Conservation (phyloP, 2,888 invertebrate genomes). For the Dryomyza anilis region DNA sequence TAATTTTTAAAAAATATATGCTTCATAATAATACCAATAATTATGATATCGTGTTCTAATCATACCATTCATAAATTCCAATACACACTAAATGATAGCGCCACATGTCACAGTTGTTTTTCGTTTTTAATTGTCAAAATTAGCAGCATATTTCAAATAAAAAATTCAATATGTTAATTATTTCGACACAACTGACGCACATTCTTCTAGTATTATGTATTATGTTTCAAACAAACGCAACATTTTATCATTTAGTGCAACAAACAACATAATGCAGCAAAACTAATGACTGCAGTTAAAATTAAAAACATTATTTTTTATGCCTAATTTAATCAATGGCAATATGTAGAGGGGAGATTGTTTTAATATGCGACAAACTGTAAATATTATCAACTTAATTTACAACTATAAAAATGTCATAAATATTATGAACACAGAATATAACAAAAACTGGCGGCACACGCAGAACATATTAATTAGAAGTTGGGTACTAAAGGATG, state of each 20-base stretch:
- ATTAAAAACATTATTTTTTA: constrained; percentile 19
- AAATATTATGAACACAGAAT: constrained; percentile 2
- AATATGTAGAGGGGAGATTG: not conserved
- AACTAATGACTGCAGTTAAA: constrained; percentile 5
- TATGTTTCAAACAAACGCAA: not conserved
- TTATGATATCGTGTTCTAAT: too few relatives aligned
- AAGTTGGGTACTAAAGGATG: too few relatives aligned
- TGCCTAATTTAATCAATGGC: constrained; percentile 16
- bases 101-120: too few relatives aligned
- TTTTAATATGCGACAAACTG: too few relatives aligned
- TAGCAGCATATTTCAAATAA: too few relatives aligned
- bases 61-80: too few relatives aligned
- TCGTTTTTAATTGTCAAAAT: too few relatives aligned
- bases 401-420: constrained; percentile 24
- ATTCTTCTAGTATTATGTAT: too few relatives aligned
- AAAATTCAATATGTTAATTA: too few relatives aligned
- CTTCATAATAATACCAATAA: too few relatives aligned
- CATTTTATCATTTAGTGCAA: not conserved
- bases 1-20: too few relatives aligned
- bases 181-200: constrained; percentile 12
- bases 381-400: constrained; percentile 22
- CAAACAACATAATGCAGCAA: not conserved
- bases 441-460: not conserved
- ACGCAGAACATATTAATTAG: constrained; percentile 17
- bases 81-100: too few relatives aligned